These are phyloP conservation scores for Anarrhichthys ocellatus DNA, from an alignment of 2,113 vertebrate species.

Conservation along the genomic window DNA sequence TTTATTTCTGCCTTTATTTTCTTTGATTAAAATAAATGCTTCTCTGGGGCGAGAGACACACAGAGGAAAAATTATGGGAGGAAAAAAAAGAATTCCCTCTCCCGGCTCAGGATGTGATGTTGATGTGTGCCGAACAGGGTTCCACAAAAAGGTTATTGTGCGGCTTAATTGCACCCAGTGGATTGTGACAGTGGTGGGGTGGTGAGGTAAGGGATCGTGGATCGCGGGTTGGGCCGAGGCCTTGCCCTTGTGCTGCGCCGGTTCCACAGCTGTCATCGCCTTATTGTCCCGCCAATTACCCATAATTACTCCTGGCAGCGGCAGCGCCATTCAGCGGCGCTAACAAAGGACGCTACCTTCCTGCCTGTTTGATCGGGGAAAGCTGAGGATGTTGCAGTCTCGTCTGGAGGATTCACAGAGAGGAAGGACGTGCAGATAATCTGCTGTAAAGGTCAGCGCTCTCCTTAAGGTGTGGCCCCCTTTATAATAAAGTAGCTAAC, in stretches of 20 bases:
- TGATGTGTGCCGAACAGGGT: conserved; percentile 58
- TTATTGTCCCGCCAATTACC: conserved; percentile 83
- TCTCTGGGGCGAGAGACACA: conserved; percentile 29
- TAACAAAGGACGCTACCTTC: conserved; percentile 76
- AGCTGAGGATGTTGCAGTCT: conserved; percentile 48
- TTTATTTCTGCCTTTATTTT: conserved; percentile 54
- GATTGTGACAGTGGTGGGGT: conserved; percentile 66
- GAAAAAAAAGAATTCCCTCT: conserved; percentile 3
- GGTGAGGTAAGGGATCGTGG: conserved; percentile 56
- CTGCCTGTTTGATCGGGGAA: conserved; percentile 62
- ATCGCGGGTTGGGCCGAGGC: conserved; percentile 28
- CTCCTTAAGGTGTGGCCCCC: not conserved
- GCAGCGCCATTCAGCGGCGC: conserved; percentile 65
- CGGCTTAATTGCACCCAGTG: conserved; percentile 71
- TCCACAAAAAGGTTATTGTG: conserved; percentile 80
- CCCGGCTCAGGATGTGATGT: conserved; percentile 61
- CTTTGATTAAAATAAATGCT: conserved; percentile 61
- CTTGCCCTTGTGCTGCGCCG: conserved; percentile 58
- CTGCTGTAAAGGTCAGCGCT: conserved; percentile 25
- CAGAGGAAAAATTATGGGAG: not conserved
- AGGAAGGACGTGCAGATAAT: conserved; percentile 17
- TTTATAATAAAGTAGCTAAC: not conserved
- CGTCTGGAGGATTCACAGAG: not conserved
- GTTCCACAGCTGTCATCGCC: conserved; percentile 81
- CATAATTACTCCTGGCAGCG: conserved; percentile 82